Percentiles rank a stretch among this genome's conserved stretches.
phyloP scores from a whole-genome alignment of 1,140 invertebrate species.

The Thaumatotibia leucotreta region DNA sequence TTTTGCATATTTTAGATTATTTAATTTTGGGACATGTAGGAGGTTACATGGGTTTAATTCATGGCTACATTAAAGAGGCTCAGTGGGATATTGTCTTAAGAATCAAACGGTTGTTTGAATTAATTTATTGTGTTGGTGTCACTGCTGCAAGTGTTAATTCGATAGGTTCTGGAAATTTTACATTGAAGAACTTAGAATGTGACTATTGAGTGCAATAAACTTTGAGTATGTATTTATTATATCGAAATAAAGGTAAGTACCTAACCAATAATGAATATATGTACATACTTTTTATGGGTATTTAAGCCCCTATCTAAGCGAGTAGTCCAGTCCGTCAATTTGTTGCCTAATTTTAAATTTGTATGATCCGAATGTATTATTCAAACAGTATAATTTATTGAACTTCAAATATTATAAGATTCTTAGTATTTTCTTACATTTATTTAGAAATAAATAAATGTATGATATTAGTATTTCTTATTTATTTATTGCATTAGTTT shows the following conservation, averaged over 20 bases:
- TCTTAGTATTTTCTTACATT: no score
- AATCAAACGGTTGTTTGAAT: not conserved
- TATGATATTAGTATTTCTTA: no score
- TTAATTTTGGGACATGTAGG: not conserved
- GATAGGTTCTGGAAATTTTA: not conserved
- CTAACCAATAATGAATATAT: not conserved
- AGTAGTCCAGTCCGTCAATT: not conserved
- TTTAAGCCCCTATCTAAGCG: no score
- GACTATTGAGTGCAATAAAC: not conserved
- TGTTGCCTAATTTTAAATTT: no score
- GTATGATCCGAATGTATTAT: no score
- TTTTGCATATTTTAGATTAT: not conserved
- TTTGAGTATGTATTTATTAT: slow-evolving; percentile 2
- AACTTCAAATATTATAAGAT: no score
- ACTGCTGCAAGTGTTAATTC: not conserved
- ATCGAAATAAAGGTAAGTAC: not conserved
- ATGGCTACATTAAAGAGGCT: not conserved
- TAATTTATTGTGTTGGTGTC: not conserved
- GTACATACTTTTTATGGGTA: no score
- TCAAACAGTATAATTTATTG: no score
- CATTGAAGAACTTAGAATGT: not conserved
- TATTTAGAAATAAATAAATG: no score
- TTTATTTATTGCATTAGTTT: no score
- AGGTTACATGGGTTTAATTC: not conserved
- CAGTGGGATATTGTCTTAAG: not conserved